Percentiles rank a stretch among this genome's conserved stretches.
Conservation (phyloP, 2,113 vertebrate species). For the Dasyurus viverrinus region DNA sequence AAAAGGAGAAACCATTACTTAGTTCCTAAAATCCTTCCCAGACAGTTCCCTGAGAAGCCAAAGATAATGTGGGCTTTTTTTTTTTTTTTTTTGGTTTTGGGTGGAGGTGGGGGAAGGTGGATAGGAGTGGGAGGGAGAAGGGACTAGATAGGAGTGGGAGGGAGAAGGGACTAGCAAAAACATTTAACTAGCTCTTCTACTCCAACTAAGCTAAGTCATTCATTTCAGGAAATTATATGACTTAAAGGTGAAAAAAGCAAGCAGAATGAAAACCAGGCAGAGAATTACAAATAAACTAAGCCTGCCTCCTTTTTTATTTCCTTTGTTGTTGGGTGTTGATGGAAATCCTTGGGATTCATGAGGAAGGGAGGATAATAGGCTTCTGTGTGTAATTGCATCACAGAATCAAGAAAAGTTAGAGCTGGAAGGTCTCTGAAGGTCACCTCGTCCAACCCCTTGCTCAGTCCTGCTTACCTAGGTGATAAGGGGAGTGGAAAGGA, state of each 20-base stretch:
- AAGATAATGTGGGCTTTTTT: slow-evolving; percentile 26
- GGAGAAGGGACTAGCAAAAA: not conserved
- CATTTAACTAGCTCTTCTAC: not conserved
- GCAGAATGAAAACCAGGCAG: slow-evolving; percentile 4
- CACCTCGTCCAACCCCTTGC: not conserved
- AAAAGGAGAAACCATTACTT: slow-evolving; percentile 60
- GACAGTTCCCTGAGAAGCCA: slow-evolving; percentile 35
- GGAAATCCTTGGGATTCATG: not conserved
- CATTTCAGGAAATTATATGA: slow-evolving; percentile 55
- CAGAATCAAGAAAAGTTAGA: not conserved
- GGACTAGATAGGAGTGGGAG: not conserved
- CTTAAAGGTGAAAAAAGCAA: slow-evolving; percentile 27
- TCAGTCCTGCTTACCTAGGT: not conserved
- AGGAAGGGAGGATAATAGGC: not conserved
- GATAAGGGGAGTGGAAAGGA: not conserved
- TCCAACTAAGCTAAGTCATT: slow-evolving; percentile 7
- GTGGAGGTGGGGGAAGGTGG: not conserved
- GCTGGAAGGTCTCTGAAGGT: not conserved
- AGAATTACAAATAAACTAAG: not conserved
- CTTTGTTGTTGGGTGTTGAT: not conserved
- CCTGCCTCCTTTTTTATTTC: not conserved
- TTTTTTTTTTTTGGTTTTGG: not conserved
- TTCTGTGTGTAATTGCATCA: not conserved
- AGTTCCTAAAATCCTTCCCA: slow-evolving; percentile 57
- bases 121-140: not conserved